phyloP scores from a whole-genome alignment of 53 echinoderm and acorn worm genomes.

The Mesocentrotus franciscanus region DNA sequence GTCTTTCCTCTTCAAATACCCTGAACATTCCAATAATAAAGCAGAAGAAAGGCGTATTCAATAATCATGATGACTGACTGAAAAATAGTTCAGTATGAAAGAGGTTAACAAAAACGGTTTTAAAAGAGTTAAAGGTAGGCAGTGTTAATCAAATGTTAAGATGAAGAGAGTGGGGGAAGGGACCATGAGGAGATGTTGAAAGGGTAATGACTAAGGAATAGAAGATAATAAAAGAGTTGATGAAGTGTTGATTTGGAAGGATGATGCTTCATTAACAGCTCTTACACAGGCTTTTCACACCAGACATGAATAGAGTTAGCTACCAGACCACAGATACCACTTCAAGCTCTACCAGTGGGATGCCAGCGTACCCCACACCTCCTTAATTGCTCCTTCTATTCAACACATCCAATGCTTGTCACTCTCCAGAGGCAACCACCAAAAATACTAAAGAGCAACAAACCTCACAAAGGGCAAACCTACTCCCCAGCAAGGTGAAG shows the following conservation, averaged over 20 bases:
- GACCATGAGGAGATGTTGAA: neutral
- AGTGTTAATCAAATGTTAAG: neutral
- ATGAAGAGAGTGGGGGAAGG: neutral
- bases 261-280: constrained; percentile 8
- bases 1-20: no score
- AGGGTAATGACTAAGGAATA: neutral
- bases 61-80: no score
- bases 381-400: constrained; percentile 55
- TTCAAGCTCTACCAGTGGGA: constrained; percentile 25
- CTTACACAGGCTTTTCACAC: constrained; percentile 49
- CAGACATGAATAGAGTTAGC: neutral
- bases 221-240: neutral
- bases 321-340: neutral
- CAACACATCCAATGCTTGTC: constrained; percentile 44
- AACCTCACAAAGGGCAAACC: constrained; percentile 28
- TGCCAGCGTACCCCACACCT: constrained; percentile 36
- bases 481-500: constrained; percentile 24
- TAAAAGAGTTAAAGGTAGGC: neutral
- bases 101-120: neutral
- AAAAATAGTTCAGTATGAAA: no score
- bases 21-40: no score
- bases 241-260: neutral
- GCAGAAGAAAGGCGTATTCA: no score
- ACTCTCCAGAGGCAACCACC: constrained; percentile 26
- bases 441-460: constrained; percentile 52